These are phyloP conservation scores for Eupeodes latifasciatus DNA, from an alignment of 2,888 invertebrate genomes.

Conservation along the genomic window DNA sequence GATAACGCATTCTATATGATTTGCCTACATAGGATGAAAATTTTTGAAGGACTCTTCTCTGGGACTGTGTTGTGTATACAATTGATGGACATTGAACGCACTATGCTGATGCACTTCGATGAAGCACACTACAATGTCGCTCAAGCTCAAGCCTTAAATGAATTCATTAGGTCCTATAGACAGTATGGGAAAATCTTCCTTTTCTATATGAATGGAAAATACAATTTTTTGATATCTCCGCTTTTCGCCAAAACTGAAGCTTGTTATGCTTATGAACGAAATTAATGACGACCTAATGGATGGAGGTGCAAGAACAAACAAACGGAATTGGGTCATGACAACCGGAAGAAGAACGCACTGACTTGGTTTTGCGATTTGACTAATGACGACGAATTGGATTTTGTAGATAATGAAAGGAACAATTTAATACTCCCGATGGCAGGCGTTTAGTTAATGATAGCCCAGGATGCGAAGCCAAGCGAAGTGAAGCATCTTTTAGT, in stretches of 20 bases:
- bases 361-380: conserved; percentile 20
- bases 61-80: neutral
- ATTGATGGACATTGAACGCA: conserved; percentile 43
- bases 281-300: conserved; percentile 57
- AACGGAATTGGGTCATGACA: conserved; percentile 45
- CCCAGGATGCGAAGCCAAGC: neutral
- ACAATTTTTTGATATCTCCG: neutral
- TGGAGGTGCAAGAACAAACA: conserved; percentile 23
- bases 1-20: conserved; percentile 71
- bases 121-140: conserved; percentile 18
- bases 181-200: neutral
- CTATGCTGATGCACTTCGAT: conserved; percentile 13
- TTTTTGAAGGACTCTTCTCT: conserved; percentile 23
- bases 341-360: neutral
- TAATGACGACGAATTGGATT: conserved; percentile 20
- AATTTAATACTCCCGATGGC: conserved; percentile 30
- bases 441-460: conserved; percentile 28
- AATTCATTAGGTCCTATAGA: conserved; percentile 33
- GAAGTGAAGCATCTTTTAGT: neutral
- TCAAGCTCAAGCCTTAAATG: conserved; percentile 36
- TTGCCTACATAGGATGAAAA: conserved; percentile 51
- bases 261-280: conserved; percentile 43
- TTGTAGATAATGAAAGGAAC: neutral
- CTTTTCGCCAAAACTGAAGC: neutral
- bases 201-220: conserved; percentile 26